Percentiles rank a stretch among this genome's conserved stretches.
Evolutionary conservation across 1,140 invertebrate genomes (phyloP).

Genomic region (Drosophila nikananu): DNA sequence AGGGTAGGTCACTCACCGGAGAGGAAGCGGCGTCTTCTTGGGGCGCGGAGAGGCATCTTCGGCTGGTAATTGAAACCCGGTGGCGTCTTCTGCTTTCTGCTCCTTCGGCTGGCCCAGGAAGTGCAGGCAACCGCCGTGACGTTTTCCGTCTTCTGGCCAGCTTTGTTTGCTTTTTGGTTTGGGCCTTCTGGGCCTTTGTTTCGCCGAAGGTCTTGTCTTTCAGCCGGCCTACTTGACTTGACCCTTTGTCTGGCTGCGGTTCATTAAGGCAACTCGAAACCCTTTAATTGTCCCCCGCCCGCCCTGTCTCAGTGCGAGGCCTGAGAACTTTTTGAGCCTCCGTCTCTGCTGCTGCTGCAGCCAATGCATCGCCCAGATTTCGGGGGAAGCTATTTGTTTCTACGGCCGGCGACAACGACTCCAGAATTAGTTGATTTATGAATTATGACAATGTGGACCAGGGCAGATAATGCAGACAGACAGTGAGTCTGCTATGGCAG

Average conservation of each 20-base stretch:
- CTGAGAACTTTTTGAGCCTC: constrained; percentile 67
- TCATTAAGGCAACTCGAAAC: constrained; percentile 81
- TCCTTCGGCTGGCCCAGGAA: constrained; percentile 55
- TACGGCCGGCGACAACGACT: constrained; percentile 53
- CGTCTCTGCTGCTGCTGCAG: background rate
- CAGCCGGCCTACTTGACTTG: constrained; percentile 51
- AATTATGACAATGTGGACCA: constrained; percentile 81
- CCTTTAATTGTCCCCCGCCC: constrained; percentile 34
- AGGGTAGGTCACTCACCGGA: constrained; percentile 43
- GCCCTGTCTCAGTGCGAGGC: constrained; percentile 4
- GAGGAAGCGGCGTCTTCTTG: constrained; percentile 15
- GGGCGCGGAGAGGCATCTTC: constrained; percentile 37
- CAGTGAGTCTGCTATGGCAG: constrained; percentile 41
- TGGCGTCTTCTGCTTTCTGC: constrained; percentile 40
- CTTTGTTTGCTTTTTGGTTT: constrained; percentile 55
- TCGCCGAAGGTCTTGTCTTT: constrained; percentile 45
- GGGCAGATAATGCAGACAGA: constrained; percentile 53
- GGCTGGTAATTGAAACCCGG: constrained; percentile 64
- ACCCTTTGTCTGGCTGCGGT: constrained; percentile 75
- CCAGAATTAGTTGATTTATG: constrained; percentile 84
- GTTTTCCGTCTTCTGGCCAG: constrained; percentile 50
- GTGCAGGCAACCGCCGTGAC: constrained; percentile 79
- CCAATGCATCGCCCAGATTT: constrained; percentile 36
- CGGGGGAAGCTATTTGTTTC: constrained; percentile 61
- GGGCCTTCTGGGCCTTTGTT: constrained; percentile 40